Evolutionary conservation across 1,140 invertebrate genomes (phyloP), one percentile per base, ranked within the genome.

Genomic region (Ceratina japonica): DNA sequence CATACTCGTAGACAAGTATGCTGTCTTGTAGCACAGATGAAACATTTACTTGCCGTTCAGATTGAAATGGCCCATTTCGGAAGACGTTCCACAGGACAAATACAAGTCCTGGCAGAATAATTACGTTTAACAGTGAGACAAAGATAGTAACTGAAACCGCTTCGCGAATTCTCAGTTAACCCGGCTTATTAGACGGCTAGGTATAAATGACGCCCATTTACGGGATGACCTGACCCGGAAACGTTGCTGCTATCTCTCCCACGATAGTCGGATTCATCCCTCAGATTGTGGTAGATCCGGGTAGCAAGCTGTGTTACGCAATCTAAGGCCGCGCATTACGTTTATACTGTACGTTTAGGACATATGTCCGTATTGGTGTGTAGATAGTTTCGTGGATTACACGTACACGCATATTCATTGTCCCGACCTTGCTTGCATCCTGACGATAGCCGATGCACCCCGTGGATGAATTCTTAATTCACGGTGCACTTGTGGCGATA

Each of bases 231-330:
- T 70, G 24, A 10, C 24, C 22, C 52, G 24, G 37, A 74, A 74
- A 59, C 10, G 51, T 44, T 44, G 37, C 1, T 2, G 12, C 75
- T 44, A 37, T 77, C 56, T 71, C 15, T 1, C 13, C 13, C 59
- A n/a, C 2, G 62, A 65, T 52, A 59, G 44, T 51, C 3, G 3
- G 12, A 66, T 44, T 37, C 70, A 54, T 59, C 52, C 52, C 59
- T 31, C 16, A 74, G 22, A 74, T 73, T 59, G 62, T 20, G 37
- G 52, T 65, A 59, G 77, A 52, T 59, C 37, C 37, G 20, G 12
- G 18, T 49, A 72, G 44, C 61, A 20, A 22, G 49, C 37, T 37
- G 37, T 52, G 65, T 74, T 64, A 31, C 31, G 61, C 52, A 22
- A 63, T 70, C 22, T 44, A 37, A 44, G 10, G 5, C n/a, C n/a